Base-by-base conservation (phyloP, 2,113 vertebrate species). In the Ahaetulla prasina region DNA sequence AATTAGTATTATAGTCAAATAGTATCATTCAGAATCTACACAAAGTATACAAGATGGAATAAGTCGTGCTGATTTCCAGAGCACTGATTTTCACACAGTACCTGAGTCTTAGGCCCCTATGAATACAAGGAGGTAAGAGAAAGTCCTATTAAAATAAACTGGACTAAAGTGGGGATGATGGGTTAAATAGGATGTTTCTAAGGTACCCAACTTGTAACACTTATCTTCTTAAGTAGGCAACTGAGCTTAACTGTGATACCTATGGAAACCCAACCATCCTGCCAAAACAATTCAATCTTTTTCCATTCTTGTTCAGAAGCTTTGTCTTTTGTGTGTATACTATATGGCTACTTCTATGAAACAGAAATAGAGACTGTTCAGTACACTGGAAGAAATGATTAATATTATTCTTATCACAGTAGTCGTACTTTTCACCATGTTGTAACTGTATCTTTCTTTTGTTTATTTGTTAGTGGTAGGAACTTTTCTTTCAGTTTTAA, bases 371-470 rank as follows among this genome's bases (percentile, higher is more conserved):
- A 1, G 10, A 49, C 92, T 86, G 89, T 45, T 95, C 94, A 95
- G 52, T 87, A 95, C 94, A 92, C 91, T 95, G 86, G 94, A 95
- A 85, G 3, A 9, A 57, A 55, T 55, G 54, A 85, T 85, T 30
- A 43, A 18, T 43, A 35, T 90, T 25, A 20, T 88, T 54, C 23
- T 43, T 54, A 35, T 23, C n/a, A 47, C 87, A 47, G 10, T 95
- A 94, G 93, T 93, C 87, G 27, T 93, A 95, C 94, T 96, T 96
- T 85, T 92, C 95, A 97, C 91, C 89, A 95, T 47, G 25, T 10
- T 89, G 39, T 50, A 30, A n/a, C 12, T 22, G 90, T 92, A 94
- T 88, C 89, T 85, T 0, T 95, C 94, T 95, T 94, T 94, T 0
- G 1, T 94, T 94, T 91, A 35, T 95, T 95, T 97, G 96, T 25